Percentiles rank a stretch among this genome's conserved stretches.
Evolutionary conservation across 2,113 vertebrate species (phyloP).

Genomic region (Redunca redunca): DNA sequence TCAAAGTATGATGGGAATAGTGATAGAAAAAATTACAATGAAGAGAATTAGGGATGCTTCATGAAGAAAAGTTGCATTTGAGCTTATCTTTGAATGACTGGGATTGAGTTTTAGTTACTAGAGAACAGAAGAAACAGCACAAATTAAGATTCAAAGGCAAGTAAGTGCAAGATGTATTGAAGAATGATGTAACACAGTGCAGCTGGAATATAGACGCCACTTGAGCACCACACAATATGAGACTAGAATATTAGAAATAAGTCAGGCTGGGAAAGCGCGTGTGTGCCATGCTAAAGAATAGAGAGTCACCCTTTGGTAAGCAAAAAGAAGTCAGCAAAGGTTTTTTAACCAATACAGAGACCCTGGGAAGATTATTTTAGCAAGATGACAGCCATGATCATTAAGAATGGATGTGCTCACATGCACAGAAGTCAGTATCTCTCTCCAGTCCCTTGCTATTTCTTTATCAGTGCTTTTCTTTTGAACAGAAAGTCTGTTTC

Average conservation of each 20-base stretch:
- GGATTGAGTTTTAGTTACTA: neutral
- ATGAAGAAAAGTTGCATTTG: neutral
- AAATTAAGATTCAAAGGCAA: neutral
- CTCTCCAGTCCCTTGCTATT: neutral
- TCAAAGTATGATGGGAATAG: neutral
- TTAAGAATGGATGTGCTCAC: neutral
- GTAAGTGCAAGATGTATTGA: neutral
- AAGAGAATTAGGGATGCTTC: accelerated
- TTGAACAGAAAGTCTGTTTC: neutral
- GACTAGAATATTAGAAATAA: neutral
- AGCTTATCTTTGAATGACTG: neutral
- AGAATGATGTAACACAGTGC: neutral
- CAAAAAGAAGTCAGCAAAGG: neutral
- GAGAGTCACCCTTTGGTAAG: neutral
- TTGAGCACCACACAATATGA: neutral
- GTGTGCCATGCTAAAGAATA: neutral
- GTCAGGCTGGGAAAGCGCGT: neutral
- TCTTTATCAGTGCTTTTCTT: neutral
- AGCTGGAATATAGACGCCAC: neutral
- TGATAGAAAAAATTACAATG: neutral
- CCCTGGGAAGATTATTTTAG: neutral
- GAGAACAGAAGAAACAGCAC: neutral
- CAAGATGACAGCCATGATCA: no score
- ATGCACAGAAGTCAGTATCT: neutral
- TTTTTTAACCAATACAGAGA: neutral